Conservation (phyloP, 2,797 vertebrate genomes). For the Lacerta agilis region DNA sequence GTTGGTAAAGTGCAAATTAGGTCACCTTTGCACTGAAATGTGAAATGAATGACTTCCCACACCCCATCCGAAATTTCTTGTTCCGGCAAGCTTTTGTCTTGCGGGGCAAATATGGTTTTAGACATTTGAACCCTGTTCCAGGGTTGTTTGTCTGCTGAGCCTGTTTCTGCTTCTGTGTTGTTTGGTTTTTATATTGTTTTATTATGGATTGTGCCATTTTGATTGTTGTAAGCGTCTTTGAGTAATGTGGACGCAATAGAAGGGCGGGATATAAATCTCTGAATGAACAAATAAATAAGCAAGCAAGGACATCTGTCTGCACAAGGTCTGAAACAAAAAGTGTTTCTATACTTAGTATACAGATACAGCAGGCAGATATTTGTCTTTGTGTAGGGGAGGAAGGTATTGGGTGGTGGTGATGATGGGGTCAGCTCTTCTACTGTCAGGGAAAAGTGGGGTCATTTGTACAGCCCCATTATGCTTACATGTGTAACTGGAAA, state of each 20-base stretch:
- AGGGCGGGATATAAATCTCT: not conserved
- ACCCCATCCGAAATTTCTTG: not conserved
- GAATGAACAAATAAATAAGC: not conserved
- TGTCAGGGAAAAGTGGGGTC: not conserved
- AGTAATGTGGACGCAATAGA: not conserved
- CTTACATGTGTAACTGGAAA: constrained; percentile 17
- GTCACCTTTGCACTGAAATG: too few relatives aligned
- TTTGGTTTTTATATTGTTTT: not conserved
- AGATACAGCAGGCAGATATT: not conserved
- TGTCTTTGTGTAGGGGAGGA: constrained; percentile 8
- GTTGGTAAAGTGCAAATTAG: too few relatives aligned
- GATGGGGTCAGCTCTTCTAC: constrained; percentile 30
- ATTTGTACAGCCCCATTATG: constrained; percentile 38
- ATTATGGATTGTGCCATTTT: not conserved
- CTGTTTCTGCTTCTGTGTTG: not conserved
- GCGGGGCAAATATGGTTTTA: not conserved
- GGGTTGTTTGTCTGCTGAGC: not conserved
- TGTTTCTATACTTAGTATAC: not conserved
- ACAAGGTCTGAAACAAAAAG: constrained; percentile 35
- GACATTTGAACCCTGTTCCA: too few relatives aligned
- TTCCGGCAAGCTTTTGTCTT: not conserved
- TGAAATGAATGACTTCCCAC: too few relatives aligned
- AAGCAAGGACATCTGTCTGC: constrained; percentile 34
- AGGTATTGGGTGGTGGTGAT: not conserved
- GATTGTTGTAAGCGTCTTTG: not conserved